Evolutionary conservation across 2,888 invertebrate species (phyloP).

Genomic region (Lithophane ornitopus): DNA sequence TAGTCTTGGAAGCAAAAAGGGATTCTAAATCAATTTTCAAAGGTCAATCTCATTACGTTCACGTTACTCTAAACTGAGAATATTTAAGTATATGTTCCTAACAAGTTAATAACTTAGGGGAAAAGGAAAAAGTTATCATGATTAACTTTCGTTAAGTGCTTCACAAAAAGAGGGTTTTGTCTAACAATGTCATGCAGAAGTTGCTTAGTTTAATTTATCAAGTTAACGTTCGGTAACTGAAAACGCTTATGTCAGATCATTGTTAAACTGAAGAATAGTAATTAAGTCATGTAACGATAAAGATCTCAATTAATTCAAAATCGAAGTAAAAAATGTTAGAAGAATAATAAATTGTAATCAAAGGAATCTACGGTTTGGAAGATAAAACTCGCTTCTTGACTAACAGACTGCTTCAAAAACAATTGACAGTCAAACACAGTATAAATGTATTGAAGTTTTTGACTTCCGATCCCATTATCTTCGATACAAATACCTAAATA

Average conservation of each 20-base stretch:
- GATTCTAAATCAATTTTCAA: constrained; percentile 16
- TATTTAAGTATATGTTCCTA: constrained; percentile 26
- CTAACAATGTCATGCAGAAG: constrained; percentile 11
- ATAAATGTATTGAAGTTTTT: not conserved
- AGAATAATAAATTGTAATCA: not conserved
- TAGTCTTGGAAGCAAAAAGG: constrained; percentile 18
- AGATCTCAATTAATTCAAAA: not conserved
- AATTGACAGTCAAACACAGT: not conserved
- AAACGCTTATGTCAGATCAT: constrained; percentile 21
- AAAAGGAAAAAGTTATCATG: constrained; percentile 34
- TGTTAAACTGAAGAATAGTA: not conserved
- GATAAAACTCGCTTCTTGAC: not conserved
- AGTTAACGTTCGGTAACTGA: constrained; percentile 42
- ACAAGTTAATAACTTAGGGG: constrained; percentile 42
- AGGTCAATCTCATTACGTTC: constrained; percentile 40
- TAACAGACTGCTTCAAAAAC: not conserved
- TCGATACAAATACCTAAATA: not conserved
- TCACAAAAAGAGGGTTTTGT: constrained; percentile 37
- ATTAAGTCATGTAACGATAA: not conserved
- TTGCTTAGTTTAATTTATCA: constrained; percentile 44
- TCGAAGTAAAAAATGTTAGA: too few species aligned
- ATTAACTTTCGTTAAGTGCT: constrained; percentile 53
- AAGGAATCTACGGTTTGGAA: not conserved
- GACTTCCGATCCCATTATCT: not conserved
- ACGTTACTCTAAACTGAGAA: constrained; percentile 12